phyloP scores from a whole-genome alignment of 2,888 invertebrate genomes.

The Cephalotes varians region DNA sequence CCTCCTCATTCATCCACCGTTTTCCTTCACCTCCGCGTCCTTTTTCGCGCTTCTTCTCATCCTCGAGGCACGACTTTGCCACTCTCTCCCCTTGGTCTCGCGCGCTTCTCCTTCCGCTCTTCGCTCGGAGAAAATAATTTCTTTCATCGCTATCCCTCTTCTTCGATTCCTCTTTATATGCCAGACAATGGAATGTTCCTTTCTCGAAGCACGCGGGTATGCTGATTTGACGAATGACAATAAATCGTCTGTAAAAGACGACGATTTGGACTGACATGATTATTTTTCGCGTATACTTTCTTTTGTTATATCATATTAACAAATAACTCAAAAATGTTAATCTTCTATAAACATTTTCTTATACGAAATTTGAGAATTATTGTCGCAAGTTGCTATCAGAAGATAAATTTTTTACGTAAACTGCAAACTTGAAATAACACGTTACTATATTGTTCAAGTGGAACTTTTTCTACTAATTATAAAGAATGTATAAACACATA shows the following conservation, averaged over 20 bases:
- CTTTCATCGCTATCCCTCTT: constrained; percentile 59
- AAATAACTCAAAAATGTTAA: background rate
- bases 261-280: constrained; percentile 27
- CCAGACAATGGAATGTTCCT: constrained; percentile 58
- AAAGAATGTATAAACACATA: background rate
- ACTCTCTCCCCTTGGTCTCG: constrained; percentile 4
- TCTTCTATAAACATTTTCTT: background rate
- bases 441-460: too few relatives aligned
- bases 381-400: background rate
- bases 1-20: constrained; percentile 49
- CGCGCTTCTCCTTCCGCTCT: constrained; percentile 4
- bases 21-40: constrained; percentile 38
- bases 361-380: background rate
- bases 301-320: background rate
- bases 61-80: constrained; percentile 38
- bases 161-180: constrained; percentile 60
- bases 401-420: background rate
- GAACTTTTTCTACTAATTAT: background rate
- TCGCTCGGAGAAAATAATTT: constrained; percentile 68
- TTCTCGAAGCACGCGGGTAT: constrained; percentile 40
- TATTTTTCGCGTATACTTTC: background rate
- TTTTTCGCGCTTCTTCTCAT: constrained; percentile 1
- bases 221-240: constrained; percentile 48
- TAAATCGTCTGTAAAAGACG: constrained; percentile 63
- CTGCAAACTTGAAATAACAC: too few relatives aligned